A percentile compares a stretch with the other conserved stretches of the same genome.
phyloP scores from a whole-genome alignment of 2,113 vertebrate genomes.

The Ardeotis arabs region DNA sequence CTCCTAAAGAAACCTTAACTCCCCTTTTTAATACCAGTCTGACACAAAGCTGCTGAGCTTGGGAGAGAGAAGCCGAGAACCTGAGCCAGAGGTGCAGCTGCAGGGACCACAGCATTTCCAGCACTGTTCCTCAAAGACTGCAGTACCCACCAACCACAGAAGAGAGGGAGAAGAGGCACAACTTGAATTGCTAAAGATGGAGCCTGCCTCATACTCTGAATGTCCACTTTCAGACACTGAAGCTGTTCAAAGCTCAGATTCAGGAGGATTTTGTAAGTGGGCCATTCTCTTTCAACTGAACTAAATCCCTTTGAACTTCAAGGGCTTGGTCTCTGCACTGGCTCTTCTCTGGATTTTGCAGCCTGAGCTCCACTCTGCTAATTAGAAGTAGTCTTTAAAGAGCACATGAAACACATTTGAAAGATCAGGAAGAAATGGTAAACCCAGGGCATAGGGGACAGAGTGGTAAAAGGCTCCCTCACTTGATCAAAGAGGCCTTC shows the following conservation, averaged over 20 bases:
- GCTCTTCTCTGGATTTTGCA: not conserved
- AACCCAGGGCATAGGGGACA: not conserved
- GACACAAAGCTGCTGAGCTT: not conserved
- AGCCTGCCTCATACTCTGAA: not conserved
- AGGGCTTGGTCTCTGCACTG: not conserved
- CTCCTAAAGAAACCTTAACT: not conserved
- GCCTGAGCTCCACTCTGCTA: not conserved
- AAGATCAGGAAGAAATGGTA: not conserved
- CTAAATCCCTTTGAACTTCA: not conserved
- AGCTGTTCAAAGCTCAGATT: not conserved
- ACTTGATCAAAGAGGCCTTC: not conserved
- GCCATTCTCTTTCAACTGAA: not conserved
- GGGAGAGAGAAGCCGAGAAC: not conserved
- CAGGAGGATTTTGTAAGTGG: not conserved
- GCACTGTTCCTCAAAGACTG: not conserved
- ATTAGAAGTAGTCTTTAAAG: not conserved
- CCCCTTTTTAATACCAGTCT: accelerated
- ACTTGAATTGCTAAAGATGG: not conserved
- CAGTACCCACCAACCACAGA: accelerated
- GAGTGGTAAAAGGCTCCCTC: not conserved
- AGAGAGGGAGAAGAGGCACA: not conserved
- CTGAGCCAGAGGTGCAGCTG: not conserved
- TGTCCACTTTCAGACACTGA: not conserved
- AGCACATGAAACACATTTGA: not conserved
- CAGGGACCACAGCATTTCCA: not conserved